Base-by-base conservation (phyloP, 2,797 vertebrate genomes). In the Brachyalestes nurse region DNA sequence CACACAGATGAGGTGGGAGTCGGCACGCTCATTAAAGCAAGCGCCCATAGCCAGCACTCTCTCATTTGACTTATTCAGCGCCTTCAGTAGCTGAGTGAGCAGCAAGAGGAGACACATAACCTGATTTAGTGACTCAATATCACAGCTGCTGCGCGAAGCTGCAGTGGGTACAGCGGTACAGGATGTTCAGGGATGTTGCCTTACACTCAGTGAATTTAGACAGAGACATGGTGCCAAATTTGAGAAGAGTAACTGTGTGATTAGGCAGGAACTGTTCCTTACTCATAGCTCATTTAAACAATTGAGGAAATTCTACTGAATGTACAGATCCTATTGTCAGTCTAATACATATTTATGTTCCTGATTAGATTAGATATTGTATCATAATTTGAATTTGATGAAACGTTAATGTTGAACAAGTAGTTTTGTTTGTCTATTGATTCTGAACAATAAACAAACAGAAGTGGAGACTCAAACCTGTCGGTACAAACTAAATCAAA, bases 1-100 rank as follows among this genome's bases (percentile, higher is more conserved):
- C 13, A 99, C 97, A 47, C 98, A 99, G 87, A 99, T 98, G 40
- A 99, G 96, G 79, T 99, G 98, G 0, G 98, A 99, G 87, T 99
- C 97, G 25, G 98, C 97, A 1, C 94, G 95, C 90, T 98, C 96
- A 0, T 98, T 99, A 91, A 99, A 99, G 87, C 97, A 97, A 0
- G 98, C 97, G 1, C 97, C 98, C 25, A 98, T 95, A 1, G 98
- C 98, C 90, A 99, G 93, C 64, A 99, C 97, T 2, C 98, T 96
- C 83, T 99, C 97, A 7, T 98, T 99, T 84, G 97, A 99, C 84
- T 98, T 99, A 92, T 96, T 98, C 93, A 99, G 94, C 87, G 96
- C 98, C 93, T 96, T 99, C 96, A 99, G 97, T 91, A 99, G 95
- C 98, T 99, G 91, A 67, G 88, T 87, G 69, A 81, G 88, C 75